Evolutionary conservation across 1,140 invertebrate genomes (phyloP), one percentile per base, ranked within the genome.

Genomic region (Halyomorpha halys): DNA sequence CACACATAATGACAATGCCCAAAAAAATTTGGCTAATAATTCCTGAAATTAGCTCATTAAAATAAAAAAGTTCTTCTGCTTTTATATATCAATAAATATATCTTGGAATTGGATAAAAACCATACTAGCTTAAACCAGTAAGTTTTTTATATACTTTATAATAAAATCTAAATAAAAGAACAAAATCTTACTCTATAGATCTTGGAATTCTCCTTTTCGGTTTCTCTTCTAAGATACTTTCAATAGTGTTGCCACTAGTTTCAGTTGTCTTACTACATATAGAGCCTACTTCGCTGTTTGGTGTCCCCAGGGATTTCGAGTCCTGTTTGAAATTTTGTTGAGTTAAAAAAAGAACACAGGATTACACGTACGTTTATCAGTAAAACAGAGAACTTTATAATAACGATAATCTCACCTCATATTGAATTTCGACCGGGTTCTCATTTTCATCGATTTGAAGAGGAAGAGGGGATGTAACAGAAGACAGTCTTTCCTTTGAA

Each of bases 241-340:
- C 63, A 4, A 54, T 27, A 3, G 63, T 59, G 34, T 65, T 65
- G 2, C 27, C 44, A 25, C 34, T 60, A 23, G 34, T 56, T 53
- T 64, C 62, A n/a, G 62, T 64, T 34, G 30, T 45, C 53, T 53
- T 51, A 39, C 62, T 64, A 39, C 62, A 56, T 39, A 60, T 56
- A 8, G 63, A 65, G 39, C 60, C 60, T n/a, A 51, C 18, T 30
- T 65, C 63, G 21, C 63, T 65, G 56, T 54, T 65, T 8, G 63
- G 63, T 6, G 63, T 65, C 44, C 63, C 63, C n/a, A 34, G 16
- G 14, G 62, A 63, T 53, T 63, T 63, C 11, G 27, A 39, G 5
- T 63, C 62, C 53, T 56, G 19, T 49, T 49, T 49, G 47, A 14
- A 49, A 49, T 21, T 19, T 19, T 49, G n/a, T 5, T 19, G n/a